Evolutionary conservation across 2,888 invertebrate species (phyloP).

Genomic region (Plebejus melissa): DNA sequence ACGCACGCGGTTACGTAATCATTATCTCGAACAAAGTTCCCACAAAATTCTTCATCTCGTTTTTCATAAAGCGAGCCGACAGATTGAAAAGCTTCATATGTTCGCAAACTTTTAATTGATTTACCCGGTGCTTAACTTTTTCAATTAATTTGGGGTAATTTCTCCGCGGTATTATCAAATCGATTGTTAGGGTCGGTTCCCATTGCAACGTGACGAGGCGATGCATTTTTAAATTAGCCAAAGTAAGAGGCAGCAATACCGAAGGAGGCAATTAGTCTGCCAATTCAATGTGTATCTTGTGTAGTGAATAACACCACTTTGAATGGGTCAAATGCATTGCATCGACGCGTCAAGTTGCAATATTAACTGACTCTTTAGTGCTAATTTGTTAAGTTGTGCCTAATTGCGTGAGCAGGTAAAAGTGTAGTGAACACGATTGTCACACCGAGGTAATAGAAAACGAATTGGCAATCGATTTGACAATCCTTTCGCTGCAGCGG

Average conservation of each 20-base stretch:
- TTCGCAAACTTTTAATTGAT: conserved; percentile 11
- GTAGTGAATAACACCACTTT: neutral
- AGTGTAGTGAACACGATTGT: conserved; percentile 23
- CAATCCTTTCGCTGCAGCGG: conserved; percentile 24
- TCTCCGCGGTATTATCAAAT: neutral
- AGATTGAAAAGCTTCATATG: conserved; percentile 23
- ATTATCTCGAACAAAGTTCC: conserved; percentile 1
- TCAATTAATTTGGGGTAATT: conserved; percentile 6
- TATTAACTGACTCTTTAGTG: neutral
- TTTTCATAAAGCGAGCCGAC: neutral
- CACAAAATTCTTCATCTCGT: conserved; percentile 9
- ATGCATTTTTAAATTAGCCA: neutral
- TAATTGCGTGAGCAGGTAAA: conserved; percentile 1
- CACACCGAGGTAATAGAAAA: conserved; percentile 17
- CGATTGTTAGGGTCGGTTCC: neutral
- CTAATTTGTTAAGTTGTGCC: neutral
- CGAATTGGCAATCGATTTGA: conserved; percentile 15
- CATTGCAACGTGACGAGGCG: neutral
- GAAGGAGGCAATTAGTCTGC: neutral
- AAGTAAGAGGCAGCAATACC: no score
- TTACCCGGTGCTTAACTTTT: conserved; percentile 12
- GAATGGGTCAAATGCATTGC: neutral
- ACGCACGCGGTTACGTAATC: neutral
- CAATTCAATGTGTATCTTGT: neutral
- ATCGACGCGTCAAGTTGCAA: neutral